Conservation (phyloP, 2,888 invertebrate species). For the Hypena proboscidalis region DNA sequence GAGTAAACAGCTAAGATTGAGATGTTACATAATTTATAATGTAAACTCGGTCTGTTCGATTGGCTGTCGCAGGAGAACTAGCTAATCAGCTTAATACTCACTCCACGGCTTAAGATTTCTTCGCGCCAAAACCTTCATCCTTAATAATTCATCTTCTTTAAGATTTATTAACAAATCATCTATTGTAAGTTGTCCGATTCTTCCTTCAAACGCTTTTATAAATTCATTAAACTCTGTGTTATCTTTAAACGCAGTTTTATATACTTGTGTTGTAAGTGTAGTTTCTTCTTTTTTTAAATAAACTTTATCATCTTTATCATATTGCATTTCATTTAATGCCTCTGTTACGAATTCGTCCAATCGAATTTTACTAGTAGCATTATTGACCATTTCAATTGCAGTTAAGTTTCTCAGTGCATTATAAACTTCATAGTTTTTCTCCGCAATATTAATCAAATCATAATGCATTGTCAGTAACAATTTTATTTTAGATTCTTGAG, state of each 20-base stretch:
- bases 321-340: slow-evolving; percentile 23
- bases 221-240: slow-evolving; percentile 7
- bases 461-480: slow-evolving; percentile 46
- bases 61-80: too few relatives aligned
- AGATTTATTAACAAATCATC: slow-evolving; percentile 14
- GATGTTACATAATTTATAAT: too few relatives aligned
- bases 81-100: slow-evolving; percentile 24
- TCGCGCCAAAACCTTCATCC: not conserved
- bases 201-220: slow-evolving; percentile 11
- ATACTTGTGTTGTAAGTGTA: not conserved
- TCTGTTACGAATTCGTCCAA: slow-evolving; percentile 33
- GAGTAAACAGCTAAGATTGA: too few relatives aligned
- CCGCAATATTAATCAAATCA: slow-evolving; percentile 43
- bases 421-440: slow-evolving; percentile 40
- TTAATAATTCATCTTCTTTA: not conserved
- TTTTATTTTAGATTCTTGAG: slow-evolving; percentile 29
- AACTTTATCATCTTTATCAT: slow-evolving; percentile 6
- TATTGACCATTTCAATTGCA: slow-evolving; percentile 12
- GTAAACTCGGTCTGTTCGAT: too few relatives aligned
- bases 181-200: slow-evolving; percentile 17
- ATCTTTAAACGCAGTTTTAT: not conserved
- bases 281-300: not conserved
- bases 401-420: slow-evolving; percentile 32
- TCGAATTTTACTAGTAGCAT: slow-evolving; percentile 12
- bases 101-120: slow-evolving; percentile 37